Base-by-base conservation (phyloP, 2,888 invertebrate genomes). In the Epirrita christyi region DNA sequence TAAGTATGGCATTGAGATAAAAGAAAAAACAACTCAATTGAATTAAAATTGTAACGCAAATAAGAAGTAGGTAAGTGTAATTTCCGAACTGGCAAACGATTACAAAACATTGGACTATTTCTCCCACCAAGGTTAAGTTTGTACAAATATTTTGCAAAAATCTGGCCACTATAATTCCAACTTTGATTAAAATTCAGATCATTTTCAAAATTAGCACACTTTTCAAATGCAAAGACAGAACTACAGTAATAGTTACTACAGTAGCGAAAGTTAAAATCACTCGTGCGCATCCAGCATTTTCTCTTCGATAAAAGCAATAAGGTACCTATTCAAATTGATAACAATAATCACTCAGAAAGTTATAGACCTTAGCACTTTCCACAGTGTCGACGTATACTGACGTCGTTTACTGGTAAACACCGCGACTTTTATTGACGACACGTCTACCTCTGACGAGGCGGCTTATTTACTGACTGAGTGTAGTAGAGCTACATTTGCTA, bases 211-310 rank as follows among this genome's bases (percentile, higher is more conserved):
- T 56, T 27, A 32, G 41, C 53, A 50, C 41, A 53, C 48, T 55
- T 55, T 49, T 41, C 50, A 49, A 72, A 69, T 62, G 68, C 66
- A 76, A 69, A 70, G 55, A 67, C 68, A 73, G 67, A 70, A 38
- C 3, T 28, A 36, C 41, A 43, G 37, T 11, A 40, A n/a, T n/a
- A n/a, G n/a, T n/a, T n/a, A 7, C 21, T 21, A 21, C 21, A 38
- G 21, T 34, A 78, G 81, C 80, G 87, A 89, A 89, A 89, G 87
- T 85, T 75, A 71, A 79, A 64, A 75, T 72, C 82, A 85, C 83
- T 87, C 83, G 75, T 79, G 86, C 86, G 85, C 85, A 85, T 88
- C 86, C 78, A 81, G 68, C 65, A 70, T 65, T 76, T 77, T 78
- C 76, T 73, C 68, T 75, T 45, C 66, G 59, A 71, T 61, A 49